Base-by-base conservation (phyloP, 2,888 invertebrate species). In the Andrena marginata region DNA sequence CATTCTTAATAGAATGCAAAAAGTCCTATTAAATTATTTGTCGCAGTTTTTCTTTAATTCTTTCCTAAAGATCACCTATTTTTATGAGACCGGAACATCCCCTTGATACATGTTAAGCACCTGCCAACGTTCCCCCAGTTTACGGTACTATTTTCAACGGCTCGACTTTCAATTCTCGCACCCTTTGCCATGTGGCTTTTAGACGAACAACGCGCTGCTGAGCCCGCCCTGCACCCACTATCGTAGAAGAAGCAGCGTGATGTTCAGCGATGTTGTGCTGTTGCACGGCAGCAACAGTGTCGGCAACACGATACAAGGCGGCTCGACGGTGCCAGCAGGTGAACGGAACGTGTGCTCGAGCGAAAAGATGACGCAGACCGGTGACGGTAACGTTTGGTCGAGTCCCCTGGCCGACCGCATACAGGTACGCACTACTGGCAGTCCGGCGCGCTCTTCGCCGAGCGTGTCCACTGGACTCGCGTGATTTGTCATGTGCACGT, bases 281-380 rank as follows among this genome's bases (percentile, higher is more conserved):
- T 95, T 97, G 48, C 97, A 97, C 91, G 96, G 96, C 29, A 93
- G 94, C 88, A 93, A 94, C 87, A 94, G 94, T 87, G 93, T 92
- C 64, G 76, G 93, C 71, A 93, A 93, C 82, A 90, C 91, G 33
- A 87, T 93, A 83, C 93, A 94, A 64, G 85, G 90, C 56, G 89
- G 90, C 48, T 88, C 89, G 71, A 82, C 89, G 64, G 87, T 87
- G 67, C 84, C 86, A 16, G 91, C 91, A 42, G 96, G 95, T 80
- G 95, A 95, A 89, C 95, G 95, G 91, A 96, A 96, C 92, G 95
- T 97, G 49, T 97, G 97, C 94, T 97, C 97, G 69, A 97, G 97
- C 59, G 98, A 98, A 93, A 98, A 98, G 94, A 98, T 97, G 96
- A 98, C 98, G 4, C 98, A 98, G 94, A 97, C 98, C 86, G 96